These are phyloP conservation scores for Nycticryphes semicollaris DNA, from an alignment of 2,113 vertebrate species.

Conservation along the genomic window DNA sequence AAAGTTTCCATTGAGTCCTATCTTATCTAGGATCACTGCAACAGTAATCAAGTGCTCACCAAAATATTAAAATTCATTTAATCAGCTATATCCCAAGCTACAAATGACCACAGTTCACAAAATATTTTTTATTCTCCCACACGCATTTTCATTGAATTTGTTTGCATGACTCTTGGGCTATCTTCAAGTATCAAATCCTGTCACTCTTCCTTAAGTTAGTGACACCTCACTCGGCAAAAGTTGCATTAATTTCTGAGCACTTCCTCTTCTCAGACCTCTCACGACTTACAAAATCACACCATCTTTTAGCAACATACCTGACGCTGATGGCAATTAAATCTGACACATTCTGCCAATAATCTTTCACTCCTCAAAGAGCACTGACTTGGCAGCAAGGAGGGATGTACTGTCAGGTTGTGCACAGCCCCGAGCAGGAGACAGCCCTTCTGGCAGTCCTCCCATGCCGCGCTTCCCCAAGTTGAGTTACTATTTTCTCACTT, in stretches of 20 bases:
- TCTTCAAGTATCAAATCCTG: background rate
- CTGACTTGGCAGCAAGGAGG: background rate
- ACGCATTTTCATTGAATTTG: background rate
- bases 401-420: background rate
- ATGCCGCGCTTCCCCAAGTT: accelerated
- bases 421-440: background rate
- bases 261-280: background rate
- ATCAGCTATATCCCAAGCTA: background rate
- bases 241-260: background rate
- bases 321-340: background rate
- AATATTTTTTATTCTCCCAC: background rate
- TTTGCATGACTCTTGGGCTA: background rate
- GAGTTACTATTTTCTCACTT: background rate
- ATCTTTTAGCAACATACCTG: background rate
- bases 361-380: background rate
- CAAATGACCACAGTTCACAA: background rate
- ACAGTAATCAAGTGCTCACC: background rate
- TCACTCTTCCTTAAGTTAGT: background rate
- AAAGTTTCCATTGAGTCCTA: background rate
- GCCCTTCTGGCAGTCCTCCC: background rate
- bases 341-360: background rate
- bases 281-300: background rate
- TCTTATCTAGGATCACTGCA: background rate
- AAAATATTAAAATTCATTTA: background rate
- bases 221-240: background rate